These are phyloP conservation scores for Gobius niger DNA, from an alignment of 2,113 vertebrate species.

Conservation along the genomic window DNA sequence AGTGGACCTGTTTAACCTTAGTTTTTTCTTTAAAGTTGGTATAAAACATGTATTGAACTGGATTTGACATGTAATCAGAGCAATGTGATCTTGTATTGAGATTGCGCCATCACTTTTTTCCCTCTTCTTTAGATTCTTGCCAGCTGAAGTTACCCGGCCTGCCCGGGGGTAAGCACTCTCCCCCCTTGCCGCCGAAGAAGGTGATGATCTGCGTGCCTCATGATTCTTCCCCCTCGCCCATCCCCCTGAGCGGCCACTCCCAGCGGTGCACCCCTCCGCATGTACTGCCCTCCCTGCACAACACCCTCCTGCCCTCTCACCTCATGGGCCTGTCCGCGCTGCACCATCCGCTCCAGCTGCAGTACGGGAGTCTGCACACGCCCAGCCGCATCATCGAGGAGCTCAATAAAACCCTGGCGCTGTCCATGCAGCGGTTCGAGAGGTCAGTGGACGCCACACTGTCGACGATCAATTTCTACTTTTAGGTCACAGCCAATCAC, in stretches of 20 bases:
- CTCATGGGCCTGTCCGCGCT: slow-evolving; percentile 53
- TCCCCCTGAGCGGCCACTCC: slow-evolving; percentile 76
- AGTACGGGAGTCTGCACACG: slow-evolving; percentile 86
- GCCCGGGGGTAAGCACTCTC: slow-evolving; percentile 90
- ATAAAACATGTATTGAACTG: too few relatives aligned
- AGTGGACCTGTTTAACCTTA: too few relatives aligned
- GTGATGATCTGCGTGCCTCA: slow-evolving; percentile 97
- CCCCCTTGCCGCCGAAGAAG: slow-evolving; percentile 98
- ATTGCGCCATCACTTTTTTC: not conserved
- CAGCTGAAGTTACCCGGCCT: slow-evolving; percentile 95
- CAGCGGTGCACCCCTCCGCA: slow-evolving; percentile 84
- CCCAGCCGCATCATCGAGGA: slow-evolving; percentile 95
- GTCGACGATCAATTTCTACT: slow-evolving; percentile 9
- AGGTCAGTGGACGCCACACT: slow-evolving; percentile 77
- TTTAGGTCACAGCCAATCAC: too few relatives aligned
- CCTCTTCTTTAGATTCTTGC: slow-evolving; percentile 82
- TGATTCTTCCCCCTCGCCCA: slow-evolving; percentile 75
- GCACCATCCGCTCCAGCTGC: slow-evolving; percentile 88
- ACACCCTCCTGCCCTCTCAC: slow-evolving; percentile 86
- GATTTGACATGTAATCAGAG: too few relatives aligned
- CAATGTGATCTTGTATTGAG: too few relatives aligned
- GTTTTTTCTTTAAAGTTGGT: too few relatives aligned
- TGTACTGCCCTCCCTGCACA: slow-evolving; percentile 79
- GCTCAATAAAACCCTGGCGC: slow-evolving; percentile 93
- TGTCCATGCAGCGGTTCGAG: slow-evolving; percentile 97